Evolutionary conservation across 2,113 vertebrate genomes (phyloP), one percentile per base, ranked within the genome.

Genomic region (Coracopsis vasa): DNA sequence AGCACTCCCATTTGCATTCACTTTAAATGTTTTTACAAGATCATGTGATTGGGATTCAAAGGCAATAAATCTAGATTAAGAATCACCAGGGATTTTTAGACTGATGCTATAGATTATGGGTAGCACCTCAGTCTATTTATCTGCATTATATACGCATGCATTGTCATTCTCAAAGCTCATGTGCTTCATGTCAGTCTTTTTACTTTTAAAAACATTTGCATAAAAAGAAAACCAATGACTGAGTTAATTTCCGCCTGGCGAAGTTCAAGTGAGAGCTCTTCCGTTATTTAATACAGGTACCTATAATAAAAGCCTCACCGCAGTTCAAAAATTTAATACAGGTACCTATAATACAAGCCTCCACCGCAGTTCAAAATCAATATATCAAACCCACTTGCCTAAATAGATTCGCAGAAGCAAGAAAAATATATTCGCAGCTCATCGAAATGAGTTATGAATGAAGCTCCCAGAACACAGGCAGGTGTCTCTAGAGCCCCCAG

Each of bases 61-160:
- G 29, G 66, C 75, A 96, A 90, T 96, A 95, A 93, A 96, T 95
- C 73, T 86, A 92, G 62, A 86, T 93, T 85, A 90, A 81, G 67
- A 92, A 94, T 33, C 80, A 48, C 31, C 39, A 56, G 64, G 35
- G 72, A 88, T 65, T 51, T 74, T 83, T 69, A 65, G 62, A 51
- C n/a, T 42, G 25, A 69, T 94, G 58, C 37, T 74, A 50, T 50
- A 79, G 77, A 73, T 84, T 90, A 78, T 29, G 69, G 60, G 13
- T 56, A 75, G 42, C 60, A 74, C 37, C 86, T 91, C 91, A 23
- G 42, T 33, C 84, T 81, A 56, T 86, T 88, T 89, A 94, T 96
- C 72, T 86, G 44, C 6, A 3, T 60, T 94, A 71, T 7, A 23
- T 21, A 54, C 15, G 41, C 39, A 58, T 71, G 64, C 50, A 70